phyloP scores from a whole-genome alignment of 2,888 invertebrate genomes.

The Cantharis flavilabris region DNA sequence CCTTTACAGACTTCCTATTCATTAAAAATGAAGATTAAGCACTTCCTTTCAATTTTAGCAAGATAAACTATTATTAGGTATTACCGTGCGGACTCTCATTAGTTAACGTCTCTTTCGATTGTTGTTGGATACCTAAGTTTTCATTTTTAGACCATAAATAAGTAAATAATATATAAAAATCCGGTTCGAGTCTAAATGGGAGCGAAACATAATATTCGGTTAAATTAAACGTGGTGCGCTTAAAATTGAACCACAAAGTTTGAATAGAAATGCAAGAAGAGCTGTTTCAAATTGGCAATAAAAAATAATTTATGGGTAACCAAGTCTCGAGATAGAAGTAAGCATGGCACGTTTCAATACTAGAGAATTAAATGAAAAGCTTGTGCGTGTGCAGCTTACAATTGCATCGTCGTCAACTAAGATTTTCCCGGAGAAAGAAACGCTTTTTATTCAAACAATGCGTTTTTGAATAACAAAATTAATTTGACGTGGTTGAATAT shows the following conservation, averaged over 20 bases:
- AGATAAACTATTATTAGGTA: background rate
- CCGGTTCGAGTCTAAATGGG: background rate
- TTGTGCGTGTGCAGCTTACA: background rate
- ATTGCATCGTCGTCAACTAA: background rate
- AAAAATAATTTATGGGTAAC: background rate
- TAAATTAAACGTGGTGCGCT: background rate
- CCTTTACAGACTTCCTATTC: background rate
- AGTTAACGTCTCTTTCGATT: background rate
- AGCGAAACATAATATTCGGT: background rate
- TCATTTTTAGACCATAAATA: background rate
- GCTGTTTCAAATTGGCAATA: background rate
- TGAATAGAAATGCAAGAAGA: background rate
- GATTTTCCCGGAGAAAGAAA: background rate
- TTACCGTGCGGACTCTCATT: background rate
- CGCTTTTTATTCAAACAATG: background rate
- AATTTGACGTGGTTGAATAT: background rate
- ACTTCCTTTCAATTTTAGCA: slow-evolving; percentile 1
- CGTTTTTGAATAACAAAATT: background rate
- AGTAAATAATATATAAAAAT: background rate
- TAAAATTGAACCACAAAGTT: background rate
- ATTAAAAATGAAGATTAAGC: slow-evolving; percentile 6
- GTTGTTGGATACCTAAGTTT: background rate
- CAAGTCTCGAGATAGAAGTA: background rate
- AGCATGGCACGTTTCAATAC: background rate
- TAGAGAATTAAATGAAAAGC: background rate